Conservation (phyloP, 2,888 invertebrate species). For the Heliconius sara region DNA sequence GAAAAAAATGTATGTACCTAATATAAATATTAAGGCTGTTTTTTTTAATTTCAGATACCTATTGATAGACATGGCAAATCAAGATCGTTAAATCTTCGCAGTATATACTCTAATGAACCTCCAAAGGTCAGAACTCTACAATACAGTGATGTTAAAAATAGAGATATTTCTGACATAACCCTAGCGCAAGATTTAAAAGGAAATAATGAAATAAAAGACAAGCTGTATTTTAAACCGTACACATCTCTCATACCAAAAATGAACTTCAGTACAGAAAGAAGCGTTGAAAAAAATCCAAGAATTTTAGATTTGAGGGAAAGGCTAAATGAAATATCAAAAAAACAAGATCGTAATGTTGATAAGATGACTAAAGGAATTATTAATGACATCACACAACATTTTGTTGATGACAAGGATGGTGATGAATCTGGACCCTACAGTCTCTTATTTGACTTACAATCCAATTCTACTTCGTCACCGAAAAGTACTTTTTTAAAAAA, state of each 20-base stretch:
- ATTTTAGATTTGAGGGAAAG: constrained; percentile 78
- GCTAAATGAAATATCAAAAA: constrained; percentile 76
- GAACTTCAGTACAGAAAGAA: constrained; percentile 74
- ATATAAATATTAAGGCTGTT: background rate
- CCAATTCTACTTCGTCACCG: constrained; percentile 69
- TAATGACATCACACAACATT: constrained; percentile 74
- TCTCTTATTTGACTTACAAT: constrained; percentile 82
- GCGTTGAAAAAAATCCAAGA: constrained; percentile 75
- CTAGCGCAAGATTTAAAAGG: constrained; percentile 58
- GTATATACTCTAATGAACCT: constrained; percentile 65
- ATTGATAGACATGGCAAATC: constrained; percentile 77
- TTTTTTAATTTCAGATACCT: constrained; percentile 72
- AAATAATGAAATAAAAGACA: constrained; percentile 66
- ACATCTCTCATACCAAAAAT: constrained; percentile 77
- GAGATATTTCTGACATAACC: constrained; percentile 57
- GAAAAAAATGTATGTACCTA: background rate
- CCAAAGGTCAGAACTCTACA: constrained; percentile 66
- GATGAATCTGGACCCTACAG: constrained; percentile 85
- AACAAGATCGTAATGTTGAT: constrained; percentile 73
- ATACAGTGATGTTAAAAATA: constrained; percentile 58
- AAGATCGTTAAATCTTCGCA: constrained; percentile 70
- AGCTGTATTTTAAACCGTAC: constrained; percentile 68
- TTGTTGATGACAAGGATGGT: constrained; percentile 75
- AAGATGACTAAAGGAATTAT: constrained; percentile 74
- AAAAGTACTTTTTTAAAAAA: constrained; percentile 55